Evolutionary conservation across 2,888 invertebrate species (phyloP).

Genomic region (Drosophila colorata): DNA sequence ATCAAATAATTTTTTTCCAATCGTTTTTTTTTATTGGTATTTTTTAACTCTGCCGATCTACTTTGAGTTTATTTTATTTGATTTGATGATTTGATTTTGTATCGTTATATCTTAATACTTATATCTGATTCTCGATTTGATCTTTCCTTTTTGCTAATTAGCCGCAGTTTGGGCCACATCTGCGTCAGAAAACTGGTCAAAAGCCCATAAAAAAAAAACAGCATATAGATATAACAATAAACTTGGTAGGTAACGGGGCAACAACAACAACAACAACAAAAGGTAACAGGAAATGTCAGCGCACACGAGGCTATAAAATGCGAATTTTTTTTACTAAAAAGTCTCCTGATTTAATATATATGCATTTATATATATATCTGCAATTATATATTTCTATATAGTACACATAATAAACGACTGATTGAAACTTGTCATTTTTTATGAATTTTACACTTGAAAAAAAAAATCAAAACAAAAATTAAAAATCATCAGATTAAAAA

Average conservation of each 20-base stretch:
- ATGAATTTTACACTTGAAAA: constrained; percentile 1
- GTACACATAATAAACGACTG: constrained; percentile 4
- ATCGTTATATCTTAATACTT: not conserved
- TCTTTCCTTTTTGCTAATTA: constrained; percentile 36
- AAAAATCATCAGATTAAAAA: no score
- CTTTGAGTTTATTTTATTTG: constrained; percentile 17
- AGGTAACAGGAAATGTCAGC: constrained; percentile 48
- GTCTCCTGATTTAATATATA: constrained; percentile 4
- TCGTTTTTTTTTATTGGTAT: not conserved
- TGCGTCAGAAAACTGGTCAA: constrained; percentile 63
- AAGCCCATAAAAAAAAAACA: constrained; percentile 28
- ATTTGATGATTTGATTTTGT: not conserved
- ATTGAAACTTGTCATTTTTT: constrained; percentile 21
- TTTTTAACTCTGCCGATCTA: constrained; percentile 55
- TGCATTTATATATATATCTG: not conserved
- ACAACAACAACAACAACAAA: not conserved
- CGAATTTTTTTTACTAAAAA: constrained; percentile 1
- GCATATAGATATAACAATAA: constrained; percentile 38
- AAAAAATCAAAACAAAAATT: not conserved
- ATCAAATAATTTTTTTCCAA: constrained; percentile 20
- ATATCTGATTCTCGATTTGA: constrained; percentile 12
- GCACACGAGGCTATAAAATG: constrained; percentile 19
- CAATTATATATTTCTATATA: constrained; percentile 2
- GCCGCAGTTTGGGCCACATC: constrained; percentile 28
- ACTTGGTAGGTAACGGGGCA: constrained; percentile 28